These are phyloP conservation scores for Agelastica alni DNA, from an alignment of 2,888 invertebrate species.

Conservation along the genomic window DNA sequence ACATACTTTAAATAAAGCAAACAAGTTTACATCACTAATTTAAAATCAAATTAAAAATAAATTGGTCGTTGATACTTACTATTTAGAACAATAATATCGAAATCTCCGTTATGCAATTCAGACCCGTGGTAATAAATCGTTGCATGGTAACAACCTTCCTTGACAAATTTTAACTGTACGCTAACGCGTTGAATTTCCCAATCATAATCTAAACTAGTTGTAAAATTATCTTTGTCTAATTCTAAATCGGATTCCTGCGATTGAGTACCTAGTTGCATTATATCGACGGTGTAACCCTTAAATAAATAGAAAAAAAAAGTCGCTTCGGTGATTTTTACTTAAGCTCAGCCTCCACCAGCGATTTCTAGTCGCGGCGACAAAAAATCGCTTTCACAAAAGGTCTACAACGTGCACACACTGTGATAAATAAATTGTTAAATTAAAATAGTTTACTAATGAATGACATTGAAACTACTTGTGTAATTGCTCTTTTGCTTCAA, in stretches of 20 bases:
- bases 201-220: constrained; percentile 74
- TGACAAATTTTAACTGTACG: constrained; percentile 76
- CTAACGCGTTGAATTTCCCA: constrained; percentile 76
- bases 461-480: too few species aligned
- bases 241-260: constrained; percentile 51
- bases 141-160: constrained; percentile 82
- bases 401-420: too few species aligned
- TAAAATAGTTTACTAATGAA: too few species aligned
- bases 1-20: too few species aligned
- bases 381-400: too few species aligned
- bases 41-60: too few species aligned
- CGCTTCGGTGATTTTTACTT: too few species aligned
- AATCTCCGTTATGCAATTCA: constrained; percentile 84
- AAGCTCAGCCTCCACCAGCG: too few species aligned
- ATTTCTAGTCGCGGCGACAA: too few species aligned
- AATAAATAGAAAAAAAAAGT: constrained; percentile 20
- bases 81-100: constrained; percentile 88
- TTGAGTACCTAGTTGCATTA: constrained; percentile 64
- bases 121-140: constrained; percentile 75
- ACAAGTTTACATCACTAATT: too few species aligned
- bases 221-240: constrained; percentile 58
- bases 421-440: too few species aligned
- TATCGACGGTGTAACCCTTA: constrained; percentile 68
- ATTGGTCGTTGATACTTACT: constrained; percentile 68
- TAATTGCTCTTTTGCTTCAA: too few species aligned